Base-by-base conservation (phyloP, 1,140 invertebrate genomes). In the Procambarus clarkii region DNA sequence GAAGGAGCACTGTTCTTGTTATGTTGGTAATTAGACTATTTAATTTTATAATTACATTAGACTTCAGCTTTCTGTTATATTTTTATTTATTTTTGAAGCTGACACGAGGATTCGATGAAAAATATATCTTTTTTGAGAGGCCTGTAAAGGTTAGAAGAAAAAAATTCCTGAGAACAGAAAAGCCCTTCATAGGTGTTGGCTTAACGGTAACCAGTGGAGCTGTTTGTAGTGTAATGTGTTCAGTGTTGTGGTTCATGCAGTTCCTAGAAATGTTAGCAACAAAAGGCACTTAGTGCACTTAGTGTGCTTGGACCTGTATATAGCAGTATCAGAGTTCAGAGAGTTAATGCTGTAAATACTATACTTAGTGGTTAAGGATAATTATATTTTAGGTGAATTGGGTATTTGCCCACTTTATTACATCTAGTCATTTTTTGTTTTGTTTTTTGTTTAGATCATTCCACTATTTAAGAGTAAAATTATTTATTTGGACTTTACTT, bases 61-160 rank as follows among this genome's bases (percentile, higher is more conserved):
- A 54, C 50, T 54, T 54, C 50, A 34, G 34, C 50, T 4, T 48
- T n/a, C n/a, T 74, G 18, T 3, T 50, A 3, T 24, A 46, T 83
- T 82, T 83, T 69, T 18, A 34, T 74, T 74, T 74, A 24, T 74
- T 74, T 74, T 15, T 69, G 60, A 88, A 91, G 88, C 92, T 91
- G 60, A 91, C 83, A 86, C 92, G 87, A 50, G 87, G 90, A 86
- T 91, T 91, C 46, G 84, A 71, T 74, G 90, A 91, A 54, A 91
- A 91, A 48, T 91, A 91, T 64, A 87, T 91, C 34, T 48, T 91
- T 46, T 91, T 91, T 83, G 90, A 91, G 77, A 86, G 46, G 54
- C 90, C 90, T n/a, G 90, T 91, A 46, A 91, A 86, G 71, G 79
- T 60, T 34, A 54, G 84, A 82, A 81, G 90, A 54, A 79, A 86